phyloP scores from a whole-genome alignment of 1,140 invertebrate species.

The Caerostris extrusa region DNA sequence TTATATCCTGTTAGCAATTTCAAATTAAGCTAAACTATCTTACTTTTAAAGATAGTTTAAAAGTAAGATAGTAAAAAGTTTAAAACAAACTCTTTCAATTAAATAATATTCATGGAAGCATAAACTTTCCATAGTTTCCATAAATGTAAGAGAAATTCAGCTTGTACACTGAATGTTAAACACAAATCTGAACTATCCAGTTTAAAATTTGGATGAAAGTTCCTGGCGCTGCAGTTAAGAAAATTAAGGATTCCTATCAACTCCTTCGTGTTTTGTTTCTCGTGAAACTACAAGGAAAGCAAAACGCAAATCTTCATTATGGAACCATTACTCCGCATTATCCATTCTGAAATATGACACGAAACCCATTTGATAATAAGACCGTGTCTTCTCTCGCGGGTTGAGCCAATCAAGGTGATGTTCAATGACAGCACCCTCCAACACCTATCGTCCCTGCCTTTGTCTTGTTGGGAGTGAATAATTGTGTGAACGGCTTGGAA shows the following conservation, averaged over 20 bases:
- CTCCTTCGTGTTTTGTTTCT: slow-evolving; percentile 6
- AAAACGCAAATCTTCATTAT: slow-evolving; percentile 39
- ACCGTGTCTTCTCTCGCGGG: slow-evolving; percentile 5
- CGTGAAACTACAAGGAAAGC: slow-evolving; percentile 6
- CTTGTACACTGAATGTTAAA: too few species aligned
- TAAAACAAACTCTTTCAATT: too few species aligned
- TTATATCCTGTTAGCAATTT: neutral
- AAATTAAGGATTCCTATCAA: neutral
- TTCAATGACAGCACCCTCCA: slow-evolving; percentile 22
- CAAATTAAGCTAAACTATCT: neutral
- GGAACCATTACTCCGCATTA: neutral
- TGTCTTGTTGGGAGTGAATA: slow-evolving; percentile 1
- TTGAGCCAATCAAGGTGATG: slow-evolving; percentile 43
- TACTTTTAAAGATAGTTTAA: too few species aligned
- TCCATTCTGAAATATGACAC: slow-evolving; percentile 39
- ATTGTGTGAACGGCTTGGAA: neutral
- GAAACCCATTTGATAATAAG: slow-evolving; percentile 50
- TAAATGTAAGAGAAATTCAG: too few species aligned
- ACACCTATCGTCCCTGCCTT: neutral
- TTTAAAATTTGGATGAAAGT: neutral
- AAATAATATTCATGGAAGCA: too few species aligned
- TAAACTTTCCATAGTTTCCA: too few species aligned
- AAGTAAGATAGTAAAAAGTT: too few species aligned
- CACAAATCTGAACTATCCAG: neutral
- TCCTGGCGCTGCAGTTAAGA: neutral